Evolutionary conservation across 2,888 invertebrate species (phyloP).

Genomic region (Autographa gamma): DNA sequence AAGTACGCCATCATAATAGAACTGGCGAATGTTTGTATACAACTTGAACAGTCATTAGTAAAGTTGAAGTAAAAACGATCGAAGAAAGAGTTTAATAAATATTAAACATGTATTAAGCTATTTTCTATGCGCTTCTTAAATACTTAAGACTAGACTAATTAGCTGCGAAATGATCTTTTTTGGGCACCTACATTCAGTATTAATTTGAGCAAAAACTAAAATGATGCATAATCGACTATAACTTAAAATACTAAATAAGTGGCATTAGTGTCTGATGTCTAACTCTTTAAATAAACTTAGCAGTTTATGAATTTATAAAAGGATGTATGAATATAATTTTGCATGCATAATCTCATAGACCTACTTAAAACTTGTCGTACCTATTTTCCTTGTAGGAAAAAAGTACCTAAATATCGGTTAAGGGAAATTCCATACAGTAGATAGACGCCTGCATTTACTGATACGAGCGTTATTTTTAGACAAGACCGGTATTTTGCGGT

Average conservation of each 20-base stretch:
- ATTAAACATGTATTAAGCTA: slow-evolving; percentile 1
- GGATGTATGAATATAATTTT: slow-evolving; percentile 17
- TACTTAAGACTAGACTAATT: slow-evolving; percentile 6
- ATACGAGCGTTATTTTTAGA: slow-evolving; percentile 19
- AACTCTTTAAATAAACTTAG: slow-evolving; percentile 8
- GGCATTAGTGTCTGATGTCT: not conserved
- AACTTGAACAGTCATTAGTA: slow-evolving; percentile 17
- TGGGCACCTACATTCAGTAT: not conserved
- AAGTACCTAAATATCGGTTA: slow-evolving; percentile 25
- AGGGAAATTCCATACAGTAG: slow-evolving; percentile 25
- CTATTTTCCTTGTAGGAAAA: slow-evolving; percentile 41
- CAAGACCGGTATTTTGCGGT: slow-evolving; percentile 5
- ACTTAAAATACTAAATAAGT: not conserved
- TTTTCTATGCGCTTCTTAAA: slow-evolving; percentile 5
- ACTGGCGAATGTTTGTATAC: slow-evolving; percentile 14
- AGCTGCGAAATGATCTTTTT: not conserved
- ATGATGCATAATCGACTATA: slow-evolving; percentile 18
- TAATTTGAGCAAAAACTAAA: not conserved
- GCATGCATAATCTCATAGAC: slow-evolving; percentile 10
- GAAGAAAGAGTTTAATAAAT: slow-evolving; percentile 1
- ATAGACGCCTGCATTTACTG: slow-evolving; percentile 10
- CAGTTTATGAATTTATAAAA: slow-evolving; percentile 12
- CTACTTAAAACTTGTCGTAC: slow-evolving; percentile 12
- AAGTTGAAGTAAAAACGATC: slow-evolving; percentile 5
- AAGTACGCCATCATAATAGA: slow-evolving; percentile 26